Percentiles rank a stretch among this genome's conserved stretches.
Evolutionary conservation across 2,888 invertebrate genomes (phyloP).

Genomic region (Choreutis nemorana): DNA sequence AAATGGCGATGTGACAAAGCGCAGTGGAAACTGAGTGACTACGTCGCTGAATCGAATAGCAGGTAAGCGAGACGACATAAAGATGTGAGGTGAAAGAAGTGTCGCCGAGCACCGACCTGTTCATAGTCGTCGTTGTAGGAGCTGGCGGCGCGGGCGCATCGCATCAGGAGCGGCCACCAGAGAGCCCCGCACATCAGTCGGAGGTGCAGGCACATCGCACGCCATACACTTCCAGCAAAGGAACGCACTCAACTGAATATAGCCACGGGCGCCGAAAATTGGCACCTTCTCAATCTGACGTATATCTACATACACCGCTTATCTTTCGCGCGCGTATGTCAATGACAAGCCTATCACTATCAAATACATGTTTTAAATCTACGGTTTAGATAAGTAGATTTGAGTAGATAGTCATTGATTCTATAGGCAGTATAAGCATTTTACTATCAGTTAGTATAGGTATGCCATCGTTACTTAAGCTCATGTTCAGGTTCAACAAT

Average conservation of each 20-base stretch:
- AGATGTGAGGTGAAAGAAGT: slow-evolving; percentile 30
- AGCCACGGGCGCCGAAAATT: slow-evolving; percentile 49
- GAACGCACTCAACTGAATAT: slow-evolving; percentile 59
- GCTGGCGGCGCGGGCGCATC: slow-evolving; percentile 48
- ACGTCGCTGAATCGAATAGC: slow-evolving; percentile 22
- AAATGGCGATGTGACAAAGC: slow-evolving; percentile 37
- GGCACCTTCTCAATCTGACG: slow-evolving; percentile 53
- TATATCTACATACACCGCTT: slow-evolving; percentile 25
- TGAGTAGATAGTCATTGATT: no score
- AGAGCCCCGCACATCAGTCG: slow-evolving; percentile 61
- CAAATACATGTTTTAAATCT: no score
- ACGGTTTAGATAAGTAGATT: no score
- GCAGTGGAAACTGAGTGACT: slow-evolving; percentile 47
- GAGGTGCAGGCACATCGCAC: slow-evolving; percentile 61
- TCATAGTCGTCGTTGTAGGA: slow-evolving; percentile 59
- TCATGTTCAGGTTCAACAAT: no score
- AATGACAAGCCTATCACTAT: slow-evolving; percentile 27
- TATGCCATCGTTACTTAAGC: no score
- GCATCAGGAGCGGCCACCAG: slow-evolving; percentile 58
- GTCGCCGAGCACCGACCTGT: slow-evolving; percentile 53
- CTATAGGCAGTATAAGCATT: no score
- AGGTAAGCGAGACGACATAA: slow-evolving; percentile 39
- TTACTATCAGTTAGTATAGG: no score
- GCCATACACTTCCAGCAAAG: slow-evolving; percentile 62
- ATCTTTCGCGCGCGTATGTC: slow-evolving; percentile 47